Percentiles rank a stretch among this genome's conserved stretches.
Evolutionary conservation across 2,113 vertebrate genomes (phyloP).

Genomic region (Hippocampus barbouri): DNA sequence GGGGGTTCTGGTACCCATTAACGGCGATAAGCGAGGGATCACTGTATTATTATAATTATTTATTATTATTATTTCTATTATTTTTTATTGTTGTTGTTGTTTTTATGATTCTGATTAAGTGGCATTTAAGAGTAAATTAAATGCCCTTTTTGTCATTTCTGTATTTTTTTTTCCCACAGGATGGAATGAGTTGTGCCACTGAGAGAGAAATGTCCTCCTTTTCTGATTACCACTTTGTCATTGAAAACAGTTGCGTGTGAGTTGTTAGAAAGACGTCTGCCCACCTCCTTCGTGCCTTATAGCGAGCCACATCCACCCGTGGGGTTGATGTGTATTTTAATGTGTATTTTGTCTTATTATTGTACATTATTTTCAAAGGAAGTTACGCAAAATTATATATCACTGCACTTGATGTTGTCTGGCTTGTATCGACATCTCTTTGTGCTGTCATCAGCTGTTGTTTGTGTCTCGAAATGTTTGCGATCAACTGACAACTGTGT

Average conservation of each 20-base stretch:
- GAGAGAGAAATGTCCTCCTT: constrained; percentile 48
- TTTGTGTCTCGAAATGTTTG: constrained; percentile 44
- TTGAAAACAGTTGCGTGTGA: constrained; percentile 70
- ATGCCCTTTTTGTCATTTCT: not conserved
- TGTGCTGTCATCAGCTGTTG: constrained; percentile 39
- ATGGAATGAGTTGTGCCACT: constrained; percentile 57
- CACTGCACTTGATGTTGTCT: constrained; percentile 24
- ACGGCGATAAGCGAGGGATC: too few relatives aligned
- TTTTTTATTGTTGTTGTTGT: not conserved
- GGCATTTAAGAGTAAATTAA: not conserved
- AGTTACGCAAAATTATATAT: constrained; percentile 43
- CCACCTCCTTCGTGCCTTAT: constrained; percentile 18
- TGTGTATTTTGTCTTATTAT: constrained; percentile 1
- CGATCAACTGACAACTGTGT: constrained; percentile 29
- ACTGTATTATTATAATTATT: too few relatives aligned
- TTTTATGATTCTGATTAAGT: not conserved
- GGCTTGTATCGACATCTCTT: constrained; percentile 42
- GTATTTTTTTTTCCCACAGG: constrained; percentile 48
- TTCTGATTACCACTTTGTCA: constrained; percentile 70
- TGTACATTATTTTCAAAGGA: constrained; percentile 53
- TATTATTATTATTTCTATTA: too few relatives aligned
- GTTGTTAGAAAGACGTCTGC: constrained; percentile 19
- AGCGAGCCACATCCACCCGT: constrained; percentile 2
- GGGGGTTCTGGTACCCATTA: too few relatives aligned
- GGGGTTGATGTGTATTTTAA: constrained; percentile 15